Evolutionary conservation across 2,888 invertebrate species (phyloP), one percentile per base, ranked within the genome.

Genomic region (Diarsia dahlii): DNA sequence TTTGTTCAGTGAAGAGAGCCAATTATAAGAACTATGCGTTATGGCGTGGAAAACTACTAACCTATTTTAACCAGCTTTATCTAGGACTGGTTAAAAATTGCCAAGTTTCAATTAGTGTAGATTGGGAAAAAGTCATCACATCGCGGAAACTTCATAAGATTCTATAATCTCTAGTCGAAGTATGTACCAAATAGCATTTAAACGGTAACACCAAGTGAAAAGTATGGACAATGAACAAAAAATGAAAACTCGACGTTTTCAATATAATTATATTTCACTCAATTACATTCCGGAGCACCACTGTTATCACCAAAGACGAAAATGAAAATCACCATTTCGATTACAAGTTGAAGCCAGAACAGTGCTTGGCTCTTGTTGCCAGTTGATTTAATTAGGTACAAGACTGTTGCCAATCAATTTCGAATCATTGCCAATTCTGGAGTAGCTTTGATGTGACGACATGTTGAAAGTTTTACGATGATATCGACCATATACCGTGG

Each of bases 311-410:
- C 15, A 58, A 28, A 67, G 60, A 73, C 80, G 78, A 85, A 80
- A 80, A 76, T 78, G 79, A 77, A 81, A 80, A 80, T 78, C 76
- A 81, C 81, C 28, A 62, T 60, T 79, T 62, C 56, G 15, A 69
- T 73, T 39, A 70, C 64, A 18, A 50, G 28, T 52, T 20, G 34
- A 71, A 68, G 58, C 67, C 50, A 28, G 58, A 64, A 67, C 52
- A 67, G 46, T 68, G 70, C 58, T 74, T 60, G 56, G 64, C 62
- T 46, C 54, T 45, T 9, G 20, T 45, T 50, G 20, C 45, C 23
- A 34, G 15, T 23, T 71, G 50, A 76, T 68, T 58, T 12, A 50
- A 71, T 65, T 48, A 28, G 18, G 5, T 58, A 20, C 1, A 60
- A 28, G 45, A 28, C 60, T 20, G 23, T 15, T 18, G 28, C 28